Evolutionary conservation across 2,888 invertebrate species (phyloP).

Genomic region (Pyrocoelia pectoralis): DNA sequence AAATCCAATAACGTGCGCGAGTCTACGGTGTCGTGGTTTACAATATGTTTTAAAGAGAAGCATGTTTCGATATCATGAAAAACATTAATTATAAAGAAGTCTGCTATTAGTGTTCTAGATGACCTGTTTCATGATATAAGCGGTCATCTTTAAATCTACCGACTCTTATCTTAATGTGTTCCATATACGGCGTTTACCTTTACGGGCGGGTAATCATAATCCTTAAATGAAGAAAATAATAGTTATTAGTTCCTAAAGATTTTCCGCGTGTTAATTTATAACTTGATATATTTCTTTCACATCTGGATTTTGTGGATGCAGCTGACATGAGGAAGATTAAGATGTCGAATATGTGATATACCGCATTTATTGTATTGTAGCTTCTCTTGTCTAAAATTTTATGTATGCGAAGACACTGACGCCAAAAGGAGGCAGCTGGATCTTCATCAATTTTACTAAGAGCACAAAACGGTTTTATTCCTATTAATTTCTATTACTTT

Average conservation of each 20-base stretch:
- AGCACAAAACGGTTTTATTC: too few relatives aligned
- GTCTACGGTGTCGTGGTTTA: constrained; percentile 23
- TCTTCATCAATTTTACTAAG: too few relatives aligned
- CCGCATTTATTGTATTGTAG: too few relatives aligned
- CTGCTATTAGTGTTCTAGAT: constrained; percentile 47
- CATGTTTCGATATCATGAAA: constrained; percentile 45
- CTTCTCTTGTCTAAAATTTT: too few relatives aligned
- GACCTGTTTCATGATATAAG: constrained; percentile 45
- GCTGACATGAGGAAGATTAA: not conserved
- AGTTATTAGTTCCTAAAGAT: not conserved
- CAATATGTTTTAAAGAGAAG: constrained; percentile 33
- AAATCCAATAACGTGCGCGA: constrained; percentile 39
- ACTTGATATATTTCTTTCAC: not conserved
- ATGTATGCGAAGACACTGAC: too few relatives aligned
- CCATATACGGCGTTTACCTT: constrained; percentile 26
- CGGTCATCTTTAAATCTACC: constrained; percentile 44
- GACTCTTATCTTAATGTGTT: constrained; percentile 39
- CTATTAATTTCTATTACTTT: too few relatives aligned
- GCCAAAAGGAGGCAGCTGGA: too few relatives aligned
- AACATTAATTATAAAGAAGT: constrained; percentile 46
- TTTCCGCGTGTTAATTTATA: constrained; percentile 1
- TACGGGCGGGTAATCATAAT: constrained; percentile 10
- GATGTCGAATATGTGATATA: not conserved
- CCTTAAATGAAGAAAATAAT: not conserved
- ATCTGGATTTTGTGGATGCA: not conserved